Base-by-base conservation (phyloP, 2,888 invertebrate species). In the Osmoderma eremita region DNA sequence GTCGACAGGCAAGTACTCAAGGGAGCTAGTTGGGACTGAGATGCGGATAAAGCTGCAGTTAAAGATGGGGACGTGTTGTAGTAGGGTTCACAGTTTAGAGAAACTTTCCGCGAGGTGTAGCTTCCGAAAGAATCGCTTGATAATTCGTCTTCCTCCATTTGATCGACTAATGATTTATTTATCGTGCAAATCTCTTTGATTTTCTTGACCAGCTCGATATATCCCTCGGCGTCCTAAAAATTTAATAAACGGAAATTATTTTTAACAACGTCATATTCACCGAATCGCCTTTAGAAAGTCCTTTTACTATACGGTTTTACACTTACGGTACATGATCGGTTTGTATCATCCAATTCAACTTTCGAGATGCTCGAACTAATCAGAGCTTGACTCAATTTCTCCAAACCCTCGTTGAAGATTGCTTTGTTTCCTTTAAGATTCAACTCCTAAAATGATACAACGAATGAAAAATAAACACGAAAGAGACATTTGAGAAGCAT, bases 361-460 rank as follows among this genome's bases (percentile, higher is more conserved):
- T 78, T 78, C 17, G 65, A 71, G 49, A 81, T 78, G 71, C 77
- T 79, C 0, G 80, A 78, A 66, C 78, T 77, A 38, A 79, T 79
- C 54, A 81, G 73, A 22, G 79, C 79, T 65, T 77, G 73, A 58
- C 80, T 79, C 13, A 81, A 67, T 30, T 73, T 74, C 65, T 80
- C 79, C 45, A 81, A 76, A 5, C 80, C 79, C 42, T 73, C 70
- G 12, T 76, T 72, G 73, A 79, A 79, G 66, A 81, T 79, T 10
- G 79, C 81, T 70, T 80, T 81, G 63, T 81, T 81, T 15, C 80
- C 80, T 72, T 78, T 79, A 17, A 81, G 67, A 71, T 81, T 81
- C 3, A 81, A 76, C 77, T 81, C 79, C 80, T 80, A 67, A 51
- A 76, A 75, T 10, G n/a, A 56, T 41, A n/a, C 13, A 42, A 42